Evolutionary conservation across 2,797 vertebrate genomes (phyloP).

Genomic region (Tokudaia muenninki): DNA sequence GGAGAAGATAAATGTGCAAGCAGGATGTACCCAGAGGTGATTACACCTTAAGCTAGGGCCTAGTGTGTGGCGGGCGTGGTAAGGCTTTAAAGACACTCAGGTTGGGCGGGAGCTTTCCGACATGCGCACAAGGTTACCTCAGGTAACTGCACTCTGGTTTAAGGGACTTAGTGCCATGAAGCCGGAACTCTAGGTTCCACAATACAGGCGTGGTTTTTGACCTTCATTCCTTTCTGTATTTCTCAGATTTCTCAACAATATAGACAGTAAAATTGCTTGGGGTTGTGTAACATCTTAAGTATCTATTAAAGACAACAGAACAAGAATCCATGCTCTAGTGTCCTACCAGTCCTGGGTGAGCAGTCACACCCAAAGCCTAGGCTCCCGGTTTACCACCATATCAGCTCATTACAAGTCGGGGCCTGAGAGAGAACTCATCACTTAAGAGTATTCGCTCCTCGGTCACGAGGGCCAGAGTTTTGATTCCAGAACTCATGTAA

Average conservation of each 20-base stretch:
- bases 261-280: not conserved
- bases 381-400: not conserved
- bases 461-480: not conserved
- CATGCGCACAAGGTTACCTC: rapidly evolving
- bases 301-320: not conserved
- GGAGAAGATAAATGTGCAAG: not conserved
- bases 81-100: not conserved
- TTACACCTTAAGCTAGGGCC: not conserved
- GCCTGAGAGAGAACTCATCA: not conserved
- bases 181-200: not conserved
- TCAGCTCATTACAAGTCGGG: not conserved
- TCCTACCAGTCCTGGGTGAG: not conserved
- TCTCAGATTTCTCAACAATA: not conserved
- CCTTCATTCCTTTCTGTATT: not conserved
- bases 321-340: not conserved
- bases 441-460: not conserved
- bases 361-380: not conserved
- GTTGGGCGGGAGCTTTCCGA: not conserved
- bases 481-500: not conserved
- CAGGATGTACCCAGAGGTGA: not conserved
- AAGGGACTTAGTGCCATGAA: not conserved
- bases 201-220: not conserved
- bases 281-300: not conserved
- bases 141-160: not conserved
- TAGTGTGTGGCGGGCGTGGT: not conserved